These are phyloP conservation scores for Brachionus manjavacas DNA, from an alignment of 1,140 invertebrate genomes.

Conservation along the genomic window DNA sequence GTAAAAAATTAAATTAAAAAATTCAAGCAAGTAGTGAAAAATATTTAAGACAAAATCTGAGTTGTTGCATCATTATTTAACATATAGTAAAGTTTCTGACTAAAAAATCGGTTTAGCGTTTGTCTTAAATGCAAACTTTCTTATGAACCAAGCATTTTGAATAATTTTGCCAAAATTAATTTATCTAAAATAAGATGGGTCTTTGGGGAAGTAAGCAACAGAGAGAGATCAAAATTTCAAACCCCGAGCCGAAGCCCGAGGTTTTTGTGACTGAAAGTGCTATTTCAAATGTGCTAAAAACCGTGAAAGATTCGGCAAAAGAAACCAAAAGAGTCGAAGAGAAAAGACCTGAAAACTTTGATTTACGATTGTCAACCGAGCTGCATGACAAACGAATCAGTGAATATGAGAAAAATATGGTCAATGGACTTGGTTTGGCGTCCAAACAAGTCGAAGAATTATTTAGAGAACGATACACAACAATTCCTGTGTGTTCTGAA, in stretches of 20 bases:
- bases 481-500: conserved; percentile 25
- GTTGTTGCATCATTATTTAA: not conserved
- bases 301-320: not conserved
- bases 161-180: not conserved
- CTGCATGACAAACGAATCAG: conserved; percentile 31
- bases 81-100: not conserved
- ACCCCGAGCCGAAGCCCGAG: not conserved
- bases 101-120: conserved; percentile 9
- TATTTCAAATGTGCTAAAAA: conserved; percentile 34
- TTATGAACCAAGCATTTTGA: not conserved
- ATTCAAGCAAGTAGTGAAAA: too few relatives aligned
- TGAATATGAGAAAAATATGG: conserved; percentile 26
- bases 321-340: not conserved
- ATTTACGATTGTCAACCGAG: not conserved
- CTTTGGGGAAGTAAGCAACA: conserved; percentile 40
- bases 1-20: too few relatives aligned
- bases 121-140: conserved; percentile 1
- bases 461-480: conserved; percentile 17
- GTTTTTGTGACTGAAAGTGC: conserved; percentile 32
- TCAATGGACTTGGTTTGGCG: not conserved
- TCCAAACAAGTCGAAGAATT: conserved; percentile 17
- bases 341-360: not conserved
- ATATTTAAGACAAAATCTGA: not conserved
- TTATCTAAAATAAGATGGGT: not conserved
- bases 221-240: not conserved